These are phyloP conservation scores for Rhagonycha fulva DNA, from an alignment of 2,888 invertebrate genomes.

Conservation along the genomic window DNA sequence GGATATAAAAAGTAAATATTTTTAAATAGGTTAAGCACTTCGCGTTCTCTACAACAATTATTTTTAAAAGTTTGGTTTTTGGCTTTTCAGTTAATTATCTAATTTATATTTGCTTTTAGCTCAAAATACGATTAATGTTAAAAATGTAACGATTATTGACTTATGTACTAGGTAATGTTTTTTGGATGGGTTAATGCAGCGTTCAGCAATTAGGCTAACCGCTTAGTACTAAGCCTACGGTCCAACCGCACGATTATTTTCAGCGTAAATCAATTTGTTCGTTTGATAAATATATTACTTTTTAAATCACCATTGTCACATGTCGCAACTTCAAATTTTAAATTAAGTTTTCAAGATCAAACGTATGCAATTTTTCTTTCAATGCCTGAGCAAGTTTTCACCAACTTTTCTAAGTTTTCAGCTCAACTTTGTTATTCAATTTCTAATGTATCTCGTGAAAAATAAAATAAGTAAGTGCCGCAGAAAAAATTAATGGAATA, in stretches of 20 bases:
- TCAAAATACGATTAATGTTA: not conserved
- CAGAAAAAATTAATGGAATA: not conserved
- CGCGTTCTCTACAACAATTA: not conserved
- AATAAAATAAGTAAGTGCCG: not conserved
- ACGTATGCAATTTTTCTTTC: too few species aligned
- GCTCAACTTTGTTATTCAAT: not conserved
- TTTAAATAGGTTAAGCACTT: not conserved
- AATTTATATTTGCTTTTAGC: not conserved
- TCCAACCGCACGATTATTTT: not conserved
- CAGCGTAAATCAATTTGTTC: not conserved
- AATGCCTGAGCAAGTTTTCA: too few species aligned
- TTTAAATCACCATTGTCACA: too few species aligned
- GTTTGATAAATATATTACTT: too few species aligned
- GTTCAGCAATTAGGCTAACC: not conserved
- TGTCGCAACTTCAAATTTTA: too few species aligned
- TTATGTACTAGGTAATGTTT: not conserved
- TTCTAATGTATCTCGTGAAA: not conserved
- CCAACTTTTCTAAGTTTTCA: too few species aligned
- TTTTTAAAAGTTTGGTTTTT: not conserved
- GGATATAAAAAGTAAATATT: not conserved
- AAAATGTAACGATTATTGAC: not conserved
- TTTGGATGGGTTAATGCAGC: not conserved
- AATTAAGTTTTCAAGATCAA: too few species aligned
- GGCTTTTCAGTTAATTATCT: not conserved
- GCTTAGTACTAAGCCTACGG: not conserved